phyloP scores from a whole-genome alignment of 2,113 vertebrate genomes.

The Phrynosoma blainvillii region DNA sequence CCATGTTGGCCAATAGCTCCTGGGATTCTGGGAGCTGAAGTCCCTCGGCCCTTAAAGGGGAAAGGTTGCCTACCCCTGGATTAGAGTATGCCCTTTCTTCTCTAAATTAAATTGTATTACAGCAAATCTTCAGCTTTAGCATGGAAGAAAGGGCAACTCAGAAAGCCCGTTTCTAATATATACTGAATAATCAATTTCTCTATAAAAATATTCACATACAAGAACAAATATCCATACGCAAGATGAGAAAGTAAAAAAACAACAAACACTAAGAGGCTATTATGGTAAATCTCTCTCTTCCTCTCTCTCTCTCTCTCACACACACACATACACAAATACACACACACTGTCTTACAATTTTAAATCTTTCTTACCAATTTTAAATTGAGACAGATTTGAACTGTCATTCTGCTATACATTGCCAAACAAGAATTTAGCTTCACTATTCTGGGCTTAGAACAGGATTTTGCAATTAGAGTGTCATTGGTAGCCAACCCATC shows the following conservation, averaged over 20 bases:
- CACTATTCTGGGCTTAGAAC: neutral
- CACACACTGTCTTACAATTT: neutral
- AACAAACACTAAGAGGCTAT: neutral
- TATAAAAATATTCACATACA: neutral
- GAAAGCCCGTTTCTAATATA: neutral
- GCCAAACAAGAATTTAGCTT: neutral
- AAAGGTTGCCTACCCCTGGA: too few relatives aligned
- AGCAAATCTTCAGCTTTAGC: neutral
- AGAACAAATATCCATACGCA: too few relatives aligned
- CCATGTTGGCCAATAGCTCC: too few relatives aligned
- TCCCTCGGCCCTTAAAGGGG: too few relatives aligned
- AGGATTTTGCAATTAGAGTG: neutral
- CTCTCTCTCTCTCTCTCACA: neutral
- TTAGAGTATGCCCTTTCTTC: neutral
- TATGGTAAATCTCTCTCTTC: too few relatives aligned
- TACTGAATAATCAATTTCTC: neutral
- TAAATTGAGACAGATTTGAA: neutral
- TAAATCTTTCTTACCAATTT: neutral
- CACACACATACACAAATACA: too few relatives aligned
- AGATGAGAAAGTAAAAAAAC: neutral
- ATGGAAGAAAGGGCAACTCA: neutral
- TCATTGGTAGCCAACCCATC: neutral
- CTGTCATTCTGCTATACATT: rapidly evolving
- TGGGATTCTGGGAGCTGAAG: too few relatives aligned
- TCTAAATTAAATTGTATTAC: neutral